Base-by-base conservation (phyloP, 2,113 vertebrate species). In the Nyctereutes procyonoides region DNA sequence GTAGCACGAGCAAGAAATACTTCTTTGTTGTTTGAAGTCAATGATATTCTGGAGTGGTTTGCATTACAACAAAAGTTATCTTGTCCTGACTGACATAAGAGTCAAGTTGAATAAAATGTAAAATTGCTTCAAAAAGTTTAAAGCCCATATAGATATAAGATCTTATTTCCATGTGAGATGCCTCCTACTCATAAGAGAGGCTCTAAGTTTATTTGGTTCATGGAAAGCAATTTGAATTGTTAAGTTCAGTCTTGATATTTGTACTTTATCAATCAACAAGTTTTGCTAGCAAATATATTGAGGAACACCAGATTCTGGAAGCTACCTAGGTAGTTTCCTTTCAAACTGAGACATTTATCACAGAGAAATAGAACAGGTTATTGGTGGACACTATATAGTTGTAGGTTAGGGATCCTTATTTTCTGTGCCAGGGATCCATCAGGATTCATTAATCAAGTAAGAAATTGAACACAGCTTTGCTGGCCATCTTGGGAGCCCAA, bases 181-280 rank as follows among this genome's bases (percentile, higher is more conserved):
- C 20, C 15, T 92, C 14, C 35, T 43, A 28, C 73, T 82, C 28
- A 65, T 76, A 81, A 85, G 14, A 38, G 14, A 76, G 28, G 0
- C 10, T 92, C 16, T 43, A 71, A 48, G 15, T 38, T 82, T 89
- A 35, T 74, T n/a, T n/a, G 5, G 2, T 32, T 89, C 4, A 67
- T 10, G 82, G 35, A 60, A 69, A 96, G 9, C 32, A 94, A 82
- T 38, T 58, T 96, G 79, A 95, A 84, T 58, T 83, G 20, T 26
- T 48, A 84, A 95, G 15, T 76, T 95, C 58, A 84, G 22, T 76
- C 63, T 95, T 74, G 13, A 84, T 90, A 43, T 81, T 56, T 94
- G 11, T 69, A 19, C 17, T 84, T 86, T 71, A 77, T 48, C 56
- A 83, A 71, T 69, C 5, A 67, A 19, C 26, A 83, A 92, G 55